Evolutionary conservation across 2,113 vertebrate genomes (phyloP), one percentile per base, ranked within the genome.

Genomic region (Illadopsis cleaveri): DNA sequence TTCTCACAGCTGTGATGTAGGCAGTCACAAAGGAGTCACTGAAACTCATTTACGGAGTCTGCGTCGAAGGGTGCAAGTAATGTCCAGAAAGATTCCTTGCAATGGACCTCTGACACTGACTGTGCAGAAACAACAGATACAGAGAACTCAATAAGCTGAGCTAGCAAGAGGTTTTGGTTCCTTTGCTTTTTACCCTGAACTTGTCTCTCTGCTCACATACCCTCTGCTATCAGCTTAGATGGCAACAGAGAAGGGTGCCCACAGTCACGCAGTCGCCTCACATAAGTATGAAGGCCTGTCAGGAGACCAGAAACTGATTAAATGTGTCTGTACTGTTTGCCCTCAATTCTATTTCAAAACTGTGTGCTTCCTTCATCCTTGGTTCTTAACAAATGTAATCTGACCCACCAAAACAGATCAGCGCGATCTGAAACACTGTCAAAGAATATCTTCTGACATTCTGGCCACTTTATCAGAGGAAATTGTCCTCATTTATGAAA

Each of bases 251-350:
- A 90, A 71, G 35, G 38, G 30, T 3, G 47, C 31, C 35, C 53
- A 61, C 22, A 18, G 19, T 50, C 40, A 45, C 0, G 0, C 10
- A 53, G 35, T n/a, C 58, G 45, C 24, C 40, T 54, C 15, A 62
- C 4, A 2, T 17, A 51, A 85, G 69, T 48, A 76, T 3, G 15
- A 45, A 71, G 38, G 11, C 10, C 38, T 53, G 9, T 31, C 19
- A 44, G 25, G n/a, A 82, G 15, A 68, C 9, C 44, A 56, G 71
- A 30, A 87, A 84, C 22, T 8, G 45, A 48, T 66, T 33, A n/a
- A 76, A 21, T n/a, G 17, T 12, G 3, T 38, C 47, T 45, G 45
- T 28, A 54, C 30, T 6, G 6, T 9, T 71, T 8, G 4, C 14
- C 33, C 33, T 57, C 31, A 48, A 56, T 11, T 76, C 40, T 31